Percentiles rank a stretch among this genome's conserved stretches.
Conservation (phyloP, 1,140 invertebrate species). For the Aphaenogaster floridana region DNA sequence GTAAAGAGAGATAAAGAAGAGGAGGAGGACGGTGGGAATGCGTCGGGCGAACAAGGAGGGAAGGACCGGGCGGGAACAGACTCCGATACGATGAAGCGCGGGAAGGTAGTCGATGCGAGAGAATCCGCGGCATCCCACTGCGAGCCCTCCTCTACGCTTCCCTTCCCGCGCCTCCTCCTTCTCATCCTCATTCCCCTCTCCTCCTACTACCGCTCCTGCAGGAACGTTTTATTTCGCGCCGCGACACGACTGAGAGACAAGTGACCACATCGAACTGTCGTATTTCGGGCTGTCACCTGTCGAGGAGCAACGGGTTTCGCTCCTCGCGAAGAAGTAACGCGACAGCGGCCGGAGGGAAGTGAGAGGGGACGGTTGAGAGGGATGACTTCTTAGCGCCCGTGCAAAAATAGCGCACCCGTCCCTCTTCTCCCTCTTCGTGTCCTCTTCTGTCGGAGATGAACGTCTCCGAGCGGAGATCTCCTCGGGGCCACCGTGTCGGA, state of each 20-base stretch:
- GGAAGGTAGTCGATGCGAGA: constrained; percentile 57
- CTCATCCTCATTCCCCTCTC: constrained; percentile 9
- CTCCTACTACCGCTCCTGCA: constrained; percentile 7
- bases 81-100: constrained; percentile 61
- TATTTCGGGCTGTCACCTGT: constrained; percentile 83
- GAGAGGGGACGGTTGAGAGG: constrained; percentile 67
- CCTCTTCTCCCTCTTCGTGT: constrained; percentile 40
- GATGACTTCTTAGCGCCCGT: constrained; percentile 57
- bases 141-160: neutral
- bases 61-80: constrained; percentile 54
- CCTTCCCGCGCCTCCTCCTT: neutral
- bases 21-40: neutral
- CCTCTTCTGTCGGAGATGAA: constrained; percentile 36
- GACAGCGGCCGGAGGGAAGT: constrained; percentile 37
- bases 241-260: constrained; percentile 81
- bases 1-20: constrained; percentile 55
- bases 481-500: constrained; percentile 17
- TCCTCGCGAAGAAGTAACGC: constrained; percentile 63
- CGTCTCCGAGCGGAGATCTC: constrained; percentile 50
- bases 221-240: constrained; percentile 81
- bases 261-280: constrained; percentile 85
- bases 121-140: constrained; percentile 49
- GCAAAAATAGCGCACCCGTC: constrained; percentile 70
- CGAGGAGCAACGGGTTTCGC: constrained; percentile 63
- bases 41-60: constrained; percentile 38